Evolutionary conservation across 2,113 vertebrate genomes (phyloP).

Genomic region (Pelvicachromis taeniatus): DNA sequence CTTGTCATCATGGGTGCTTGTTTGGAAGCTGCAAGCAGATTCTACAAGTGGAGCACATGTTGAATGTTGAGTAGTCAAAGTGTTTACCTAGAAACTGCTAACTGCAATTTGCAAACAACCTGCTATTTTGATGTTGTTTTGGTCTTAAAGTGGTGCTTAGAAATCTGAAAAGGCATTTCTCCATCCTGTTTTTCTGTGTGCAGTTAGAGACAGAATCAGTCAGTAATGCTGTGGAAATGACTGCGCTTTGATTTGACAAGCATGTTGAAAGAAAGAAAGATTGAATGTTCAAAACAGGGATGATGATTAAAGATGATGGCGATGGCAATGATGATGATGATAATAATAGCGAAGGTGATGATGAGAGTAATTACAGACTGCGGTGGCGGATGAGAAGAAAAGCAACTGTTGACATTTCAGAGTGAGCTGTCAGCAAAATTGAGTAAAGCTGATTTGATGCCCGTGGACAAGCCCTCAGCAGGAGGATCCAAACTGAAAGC

Average conservation of each 20-base stretch:
- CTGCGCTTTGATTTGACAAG: not conserved
- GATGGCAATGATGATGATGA: not conserved
- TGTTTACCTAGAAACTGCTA: not conserved
- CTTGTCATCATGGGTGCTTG: not conserved
- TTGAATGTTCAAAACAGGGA: constrained; percentile 9
- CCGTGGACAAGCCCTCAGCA: constrained; percentile 25
- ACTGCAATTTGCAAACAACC: constrained; percentile 25
- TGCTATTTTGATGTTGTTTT: constrained; percentile 11
- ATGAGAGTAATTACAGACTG: constrained; percentile 14
- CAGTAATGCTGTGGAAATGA: not conserved
- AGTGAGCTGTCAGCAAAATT: constrained; percentile 42
- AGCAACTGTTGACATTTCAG: constrained; percentile 34
- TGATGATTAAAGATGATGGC: constrained; percentile 8
- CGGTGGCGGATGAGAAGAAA: constrained; percentile 5
- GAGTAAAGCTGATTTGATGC: constrained; percentile 47
- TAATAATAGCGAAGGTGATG: constrained; percentile 13
- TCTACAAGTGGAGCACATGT: constrained; percentile 27
- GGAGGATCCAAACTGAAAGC: constrained; percentile 15
- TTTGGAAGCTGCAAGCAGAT: constrained; percentile 11
- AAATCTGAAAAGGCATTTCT: not conserved
- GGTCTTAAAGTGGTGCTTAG: not conserved
- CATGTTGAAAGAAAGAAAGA: not conserved
- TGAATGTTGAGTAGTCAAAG: not conserved
- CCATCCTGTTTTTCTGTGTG: not conserved
- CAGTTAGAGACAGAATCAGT: not conserved